Conservation (phyloP, 2,113 vertebrate species). For the Bolborhynchus lineola region DNA sequence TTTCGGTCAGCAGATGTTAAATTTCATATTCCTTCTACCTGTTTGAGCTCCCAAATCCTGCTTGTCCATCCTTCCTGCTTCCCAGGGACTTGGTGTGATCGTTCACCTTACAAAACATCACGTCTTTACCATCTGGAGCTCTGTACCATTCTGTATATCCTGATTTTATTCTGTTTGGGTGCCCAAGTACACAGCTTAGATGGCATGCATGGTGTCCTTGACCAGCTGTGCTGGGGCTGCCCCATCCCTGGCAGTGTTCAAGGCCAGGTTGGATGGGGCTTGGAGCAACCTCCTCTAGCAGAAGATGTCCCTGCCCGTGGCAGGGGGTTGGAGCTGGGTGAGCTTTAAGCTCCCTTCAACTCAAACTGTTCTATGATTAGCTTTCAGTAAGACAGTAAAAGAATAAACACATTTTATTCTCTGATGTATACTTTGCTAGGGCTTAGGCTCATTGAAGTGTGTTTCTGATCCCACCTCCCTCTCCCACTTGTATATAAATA, state of each 20-base stretch:
- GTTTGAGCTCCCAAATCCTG: background rate
- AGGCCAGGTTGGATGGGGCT: background rate
- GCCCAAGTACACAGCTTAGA: fast-evolving
- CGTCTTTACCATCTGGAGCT: background rate
- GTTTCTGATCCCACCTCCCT: slow-evolving; percentile 7
- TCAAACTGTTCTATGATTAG: background rate
- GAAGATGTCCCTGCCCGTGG: background rate
- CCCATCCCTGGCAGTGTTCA: background rate
- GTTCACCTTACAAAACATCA: background rate
- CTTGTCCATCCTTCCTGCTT: background rate
- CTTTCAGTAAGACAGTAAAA: background rate
- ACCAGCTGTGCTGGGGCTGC: background rate
- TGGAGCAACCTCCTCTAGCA: background rate
- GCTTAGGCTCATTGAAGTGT: background rate
- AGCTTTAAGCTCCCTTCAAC: background rate
- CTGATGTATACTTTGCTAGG: background rate
- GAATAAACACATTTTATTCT: background rate
- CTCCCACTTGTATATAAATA: slow-evolving; percentile 44
- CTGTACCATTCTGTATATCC: background rate
- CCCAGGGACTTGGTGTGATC: background rate
- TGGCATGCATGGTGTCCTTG: fast-evolving
- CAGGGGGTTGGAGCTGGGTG: background rate
- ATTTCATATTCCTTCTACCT: background rate
- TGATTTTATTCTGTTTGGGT: background rate
- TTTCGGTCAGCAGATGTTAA: background rate